Evolutionary conservation across 2,113 vertebrate species (phyloP).

Genomic region (Chitala chitala): DNA sequence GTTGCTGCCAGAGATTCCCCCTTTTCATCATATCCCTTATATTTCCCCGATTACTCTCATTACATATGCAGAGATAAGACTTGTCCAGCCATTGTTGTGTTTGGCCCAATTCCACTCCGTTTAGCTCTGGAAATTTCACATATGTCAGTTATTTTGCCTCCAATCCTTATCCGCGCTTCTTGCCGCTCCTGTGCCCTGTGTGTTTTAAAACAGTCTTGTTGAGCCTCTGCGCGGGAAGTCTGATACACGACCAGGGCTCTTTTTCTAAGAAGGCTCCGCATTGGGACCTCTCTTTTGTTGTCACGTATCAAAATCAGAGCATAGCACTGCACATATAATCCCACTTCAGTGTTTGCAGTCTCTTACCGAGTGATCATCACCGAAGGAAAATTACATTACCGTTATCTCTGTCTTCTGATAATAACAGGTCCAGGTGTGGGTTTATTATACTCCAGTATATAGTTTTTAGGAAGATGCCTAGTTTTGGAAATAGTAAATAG

Average conservation of each 20-base stretch:
- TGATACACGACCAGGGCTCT: neutral
- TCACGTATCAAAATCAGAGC: neutral
- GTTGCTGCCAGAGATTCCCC: neutral
- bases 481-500: neutral
- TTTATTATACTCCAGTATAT: neutral
- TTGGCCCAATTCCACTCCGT: neutral
- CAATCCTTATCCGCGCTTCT: neutral
- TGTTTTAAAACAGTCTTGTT: neutral
- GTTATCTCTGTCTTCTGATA: neutral
- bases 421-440: neutral
- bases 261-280: slow-evolving; percentile 4
- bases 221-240: neutral
- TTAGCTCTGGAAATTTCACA: slow-evolving; percentile 5
- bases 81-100: slow-evolving; percentile 6
- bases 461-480: neutral
- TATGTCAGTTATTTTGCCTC: slow-evolving; percentile 7
- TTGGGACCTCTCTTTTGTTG: neutral
- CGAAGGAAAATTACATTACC: neutral
- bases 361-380: neutral
- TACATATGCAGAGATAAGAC: slow-evolving; percentile 13
- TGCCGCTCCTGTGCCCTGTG: neutral
- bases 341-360: neutral
- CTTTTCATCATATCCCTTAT: neutral
- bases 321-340: neutral
- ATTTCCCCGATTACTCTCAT: neutral